phyloP scores from a whole-genome alignment of 1,140 invertebrate genomes.

The Formica exsecta region DNA sequence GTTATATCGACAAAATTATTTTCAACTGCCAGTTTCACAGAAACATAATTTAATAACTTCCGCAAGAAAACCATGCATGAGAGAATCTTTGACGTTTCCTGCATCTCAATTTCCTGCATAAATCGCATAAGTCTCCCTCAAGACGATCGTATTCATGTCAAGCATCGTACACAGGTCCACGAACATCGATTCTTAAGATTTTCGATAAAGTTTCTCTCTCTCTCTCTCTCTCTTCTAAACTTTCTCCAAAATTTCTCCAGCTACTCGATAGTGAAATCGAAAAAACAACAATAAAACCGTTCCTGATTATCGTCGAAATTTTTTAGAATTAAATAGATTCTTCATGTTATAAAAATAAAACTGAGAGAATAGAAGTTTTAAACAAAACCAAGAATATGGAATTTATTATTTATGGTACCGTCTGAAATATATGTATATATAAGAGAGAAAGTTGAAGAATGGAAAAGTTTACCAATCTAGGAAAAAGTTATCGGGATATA shows the following conservation, averaged over 20 bases:
- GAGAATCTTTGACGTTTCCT: background rate
- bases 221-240: constrained; percentile 1
- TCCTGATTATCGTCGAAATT: background rate
- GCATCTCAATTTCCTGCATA: constrained; percentile 16
- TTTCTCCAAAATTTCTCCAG: constrained; percentile 11
- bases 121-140: constrained; percentile 27
- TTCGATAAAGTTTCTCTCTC: constrained; percentile 7
- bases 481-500: constrained; percentile 39
- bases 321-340: background rate
- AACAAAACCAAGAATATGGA: background rate
- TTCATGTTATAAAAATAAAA: background rate
- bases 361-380: background rate
- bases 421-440: background rate
- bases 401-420: background rate
- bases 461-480: background rate
- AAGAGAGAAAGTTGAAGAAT: constrained; percentile 9
- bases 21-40: background rate
- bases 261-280: background rate
- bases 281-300: background rate
- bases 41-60: constrained; percentile 21
- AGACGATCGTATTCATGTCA: constrained; percentile 16
- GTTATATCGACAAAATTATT: background rate
- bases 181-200: constrained; percentile 26
- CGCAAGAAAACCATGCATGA: background rate
- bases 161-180: constrained; percentile 7